Evolutionary conservation across 2,113 vertebrate genomes (phyloP), one percentile per base, ranked within the genome.

Genomic region (Macquaria ambigua): DNA sequence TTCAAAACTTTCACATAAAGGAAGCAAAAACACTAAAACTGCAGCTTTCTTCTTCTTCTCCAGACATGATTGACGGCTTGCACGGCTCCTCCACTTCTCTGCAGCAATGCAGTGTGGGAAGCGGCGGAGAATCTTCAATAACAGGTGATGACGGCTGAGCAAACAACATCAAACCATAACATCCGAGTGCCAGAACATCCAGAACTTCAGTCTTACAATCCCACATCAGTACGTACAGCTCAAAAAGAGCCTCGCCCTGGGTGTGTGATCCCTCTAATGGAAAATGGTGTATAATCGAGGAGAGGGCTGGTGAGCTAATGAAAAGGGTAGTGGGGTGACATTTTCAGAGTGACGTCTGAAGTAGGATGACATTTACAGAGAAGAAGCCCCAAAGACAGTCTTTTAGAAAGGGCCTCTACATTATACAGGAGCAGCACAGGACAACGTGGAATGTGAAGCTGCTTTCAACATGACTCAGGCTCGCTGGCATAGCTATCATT

Each of bases 331-430:
- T 34, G 16, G 46, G 90, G 85, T 91, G 92, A 92, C 86, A 92
- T 93, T 94, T 91, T 84, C 85, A 90, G 89, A 89, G 76, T 83
- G 90, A 89, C 79, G 88, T 89, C 83, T 92, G 87, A 84, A 88
- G 90, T 83, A 66, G 72, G 83, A 71, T 92, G 90, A 90, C 93
- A 94, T 94, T 94, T 93, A 78, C 75, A 85, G 62, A 89, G 88
- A 83, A 87, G 87, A 89, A 88, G 87, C 86, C 85, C 84, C 77
- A 82, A 90, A 91, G 91, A 90, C 80, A 8, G 73, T 66, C 68
- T 81, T 66, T 77, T 53, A 70, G 73, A 41, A 72, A 25, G 74
- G 59, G 58, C 68, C 73, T 53, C n/a, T 78, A 34, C 48, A 48
- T 79, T 39, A 69, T 58, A 76, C 20, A 23, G 39, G 50, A 66